Evolutionary conservation across 2,888 invertebrate genomes (phyloP), one percentile per base, ranked within the genome.

Genomic region (Andricus quercusramuli): DNA sequence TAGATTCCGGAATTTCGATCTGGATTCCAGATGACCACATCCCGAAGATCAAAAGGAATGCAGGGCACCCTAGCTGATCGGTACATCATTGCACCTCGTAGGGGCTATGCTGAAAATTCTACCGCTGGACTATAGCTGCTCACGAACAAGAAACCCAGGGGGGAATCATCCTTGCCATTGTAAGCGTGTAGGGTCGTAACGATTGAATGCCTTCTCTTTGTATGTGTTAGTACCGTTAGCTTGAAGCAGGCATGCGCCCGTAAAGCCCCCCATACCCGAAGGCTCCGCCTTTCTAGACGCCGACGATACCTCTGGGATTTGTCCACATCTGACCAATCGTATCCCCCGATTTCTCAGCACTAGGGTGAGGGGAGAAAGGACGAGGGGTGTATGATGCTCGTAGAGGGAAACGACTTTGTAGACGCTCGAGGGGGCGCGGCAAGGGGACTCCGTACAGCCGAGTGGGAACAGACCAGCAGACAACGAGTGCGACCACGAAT

Each of bases 251-350:
- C 90, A 90, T 91, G 91, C 90, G 90, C 90, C 83, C 83, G 81
- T 85, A 81, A 85, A 83, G 79, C 84, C 84, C 80, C 66, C 77
- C 76, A 86, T 84, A 83, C 86, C 85, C 84, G 77, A 82, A 85
- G 76, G 88, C 88, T 86, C 89, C 91, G 91, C 90, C 91, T 87
- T 86, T 85, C 81, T 82, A 84, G 85, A 82, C 83, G 85, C 85
- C 81, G 83, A 90, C 88, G 89, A 90, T 90, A 87, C 91, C 90
- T 89, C 89, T 91, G 91, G 91, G 91, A 92, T 92, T 92, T 91
- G 91, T 91, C 90, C 87, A 85, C 84, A 80, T 82, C 82, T 85
- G 86, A 83, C 91, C 91, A 92, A 91, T 91, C 83, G 79, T 32
- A 74, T 56, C 32, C 8, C 51, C 56, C 32, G 20, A n/a, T 17